Evolutionary conservation across 2,113 vertebrate genomes (phyloP), one percentile per base, ranked within the genome.

Genomic region (Odocoileus hemionus): DNA sequence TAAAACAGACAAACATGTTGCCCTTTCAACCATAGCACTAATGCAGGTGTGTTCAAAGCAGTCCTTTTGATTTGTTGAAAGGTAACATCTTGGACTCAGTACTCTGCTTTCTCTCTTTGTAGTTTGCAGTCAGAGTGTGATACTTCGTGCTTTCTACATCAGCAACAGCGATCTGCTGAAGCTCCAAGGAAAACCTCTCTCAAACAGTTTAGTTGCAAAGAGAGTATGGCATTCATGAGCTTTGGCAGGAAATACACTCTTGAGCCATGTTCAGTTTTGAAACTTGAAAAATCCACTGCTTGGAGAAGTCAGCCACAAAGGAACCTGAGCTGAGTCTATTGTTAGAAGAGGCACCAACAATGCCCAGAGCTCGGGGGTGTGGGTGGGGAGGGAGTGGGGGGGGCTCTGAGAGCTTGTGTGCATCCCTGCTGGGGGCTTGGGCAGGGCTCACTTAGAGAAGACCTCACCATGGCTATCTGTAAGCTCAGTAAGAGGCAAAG

Each of bases 241-340:
- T 94, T 90, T 96, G 96, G 67, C 94, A 96, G 67, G 57, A 94
- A 52, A 26, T 84, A 33, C 58, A 52, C 39, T 85, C 87, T 80
- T 91, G 55, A 95, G 67, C 80, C 43, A 16, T 76, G 33, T 96
- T 96, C 50, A 83, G 0, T 94, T 98, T 92, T 94, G 67, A 96
- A 96, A 95, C 30, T 76, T 97, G 87, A 92, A 83, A 97, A 96
- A 76, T 67, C 39, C 28, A 87, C 57, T 82, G 14, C 50, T 2
- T 45, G 50, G 50, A 61, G 54, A 95, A 92, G 76, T 36, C 58
- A 95, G 76, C 39, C 39, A 43, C 36, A 21, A 28, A 76, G 64
- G 26, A 45, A 47, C 55, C 54, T 2, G 10, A 93, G 55, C 85
- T 79, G 80, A 4, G 6, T 64, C 78, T 94, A 30, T 89, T 64